These are phyloP conservation scores for Catamblyrhynchus diadema DNA, from an alignment of 2,797 vertebrate species.

Conservation along the genomic window DNA sequence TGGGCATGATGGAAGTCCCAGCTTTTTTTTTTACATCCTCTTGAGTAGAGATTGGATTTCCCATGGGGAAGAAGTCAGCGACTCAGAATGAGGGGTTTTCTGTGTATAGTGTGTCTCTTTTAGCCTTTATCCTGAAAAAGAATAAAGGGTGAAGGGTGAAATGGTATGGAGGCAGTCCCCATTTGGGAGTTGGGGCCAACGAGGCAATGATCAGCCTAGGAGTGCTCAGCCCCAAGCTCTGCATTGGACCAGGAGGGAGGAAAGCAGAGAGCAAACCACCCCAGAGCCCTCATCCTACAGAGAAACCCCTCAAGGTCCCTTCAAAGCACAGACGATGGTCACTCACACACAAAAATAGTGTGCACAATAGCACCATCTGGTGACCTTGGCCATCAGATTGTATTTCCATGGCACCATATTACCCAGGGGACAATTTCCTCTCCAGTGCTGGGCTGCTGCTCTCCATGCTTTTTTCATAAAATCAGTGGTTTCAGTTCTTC, in stretches of 20 bases:
- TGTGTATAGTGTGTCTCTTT: background rate
- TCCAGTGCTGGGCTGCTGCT: background rate
- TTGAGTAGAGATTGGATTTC: background rate
- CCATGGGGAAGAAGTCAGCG: background rate
- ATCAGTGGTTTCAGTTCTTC: background rate
- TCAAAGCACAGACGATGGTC: background rate
- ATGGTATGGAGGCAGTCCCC: accelerated
- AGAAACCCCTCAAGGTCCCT: background rate
- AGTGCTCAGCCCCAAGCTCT: background rate
- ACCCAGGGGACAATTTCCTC: background rate
- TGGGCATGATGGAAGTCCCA: background rate
- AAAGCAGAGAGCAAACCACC: background rate
- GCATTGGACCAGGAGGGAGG: background rate
- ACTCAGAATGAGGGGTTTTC: background rate
- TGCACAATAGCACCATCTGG: slow-evolving; percentile 63
- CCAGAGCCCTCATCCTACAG: background rate
- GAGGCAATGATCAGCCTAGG: background rate
- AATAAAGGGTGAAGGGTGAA: background rate
- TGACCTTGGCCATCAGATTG: slow-evolving; percentile 5
- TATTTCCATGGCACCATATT: slow-evolving; percentile 43
- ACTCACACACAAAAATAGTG: background rate
- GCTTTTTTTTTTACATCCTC: background rate
- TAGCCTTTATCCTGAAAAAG: background rate
- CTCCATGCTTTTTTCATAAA: background rate
- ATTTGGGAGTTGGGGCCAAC: accelerated